phyloP scores from a whole-genome alignment of 2,888 invertebrate species.

The Camptogramma bilineatum region DNA sequence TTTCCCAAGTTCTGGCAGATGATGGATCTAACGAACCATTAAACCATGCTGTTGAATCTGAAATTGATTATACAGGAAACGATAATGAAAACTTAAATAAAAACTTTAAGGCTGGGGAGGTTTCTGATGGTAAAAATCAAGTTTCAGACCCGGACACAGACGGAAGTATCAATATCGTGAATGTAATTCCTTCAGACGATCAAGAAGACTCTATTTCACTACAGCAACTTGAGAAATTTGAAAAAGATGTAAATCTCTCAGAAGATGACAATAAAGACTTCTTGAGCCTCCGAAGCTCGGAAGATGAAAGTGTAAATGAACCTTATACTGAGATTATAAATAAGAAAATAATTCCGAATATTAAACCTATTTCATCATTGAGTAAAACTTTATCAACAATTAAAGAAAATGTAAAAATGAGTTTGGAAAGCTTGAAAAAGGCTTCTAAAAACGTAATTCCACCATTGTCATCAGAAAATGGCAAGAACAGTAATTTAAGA shows the following conservation, averaged over 20 bases:
- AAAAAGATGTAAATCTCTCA: conserved; percentile 18
- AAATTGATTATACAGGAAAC: conserved; percentile 16
- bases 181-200: conserved; percentile 5
- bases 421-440: conserved; percentile 48
- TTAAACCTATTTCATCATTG: conserved; percentile 22
- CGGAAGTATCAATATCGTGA: conserved; percentile 29
- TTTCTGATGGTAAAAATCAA: conserved; percentile 8
- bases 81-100: not conserved
- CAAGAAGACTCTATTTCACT: conserved; percentile 2
- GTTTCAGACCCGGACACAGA: conserved; percentile 33
- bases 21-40: conserved; percentile 2
- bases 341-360: conserved; percentile 1
- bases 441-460: not conserved
- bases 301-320: not conserved
- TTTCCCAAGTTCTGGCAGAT: not conserved
- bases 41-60: conserved; percentile 7
- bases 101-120: conserved; percentile 14
- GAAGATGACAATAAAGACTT: conserved; percentile 20
- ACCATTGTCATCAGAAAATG: conserved; percentile 11
- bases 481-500: conserved; percentile 4
- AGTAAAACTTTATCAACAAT: conserved; percentile 46
- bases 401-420: conserved; percentile 51
- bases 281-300: not conserved
- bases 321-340: not conserved
- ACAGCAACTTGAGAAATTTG: conserved; percentile 14